Percentiles rank a stretch among this genome's conserved stretches.
Conservation (phyloP, 2,797 vertebrate genomes). For the Columba guinea region DNA sequence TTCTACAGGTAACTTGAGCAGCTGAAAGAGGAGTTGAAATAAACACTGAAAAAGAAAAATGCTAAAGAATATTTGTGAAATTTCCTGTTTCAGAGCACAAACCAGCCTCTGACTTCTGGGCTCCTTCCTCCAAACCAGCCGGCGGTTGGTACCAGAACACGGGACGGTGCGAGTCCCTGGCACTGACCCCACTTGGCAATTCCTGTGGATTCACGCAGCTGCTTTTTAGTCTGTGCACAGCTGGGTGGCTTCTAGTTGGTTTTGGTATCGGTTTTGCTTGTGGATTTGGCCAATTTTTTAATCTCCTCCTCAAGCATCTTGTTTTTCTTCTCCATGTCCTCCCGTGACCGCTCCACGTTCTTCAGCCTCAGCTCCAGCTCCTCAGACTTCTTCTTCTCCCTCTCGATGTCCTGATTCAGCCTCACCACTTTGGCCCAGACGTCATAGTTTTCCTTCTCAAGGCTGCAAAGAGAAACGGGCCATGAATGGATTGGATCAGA, state of each 20-base stretch:
- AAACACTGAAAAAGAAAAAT: background rate
- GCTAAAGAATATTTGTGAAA: background rate
- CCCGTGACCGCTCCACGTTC: constrained; percentile 73
- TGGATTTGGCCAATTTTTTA: constrained; percentile 73
- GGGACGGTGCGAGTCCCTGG: background rate
- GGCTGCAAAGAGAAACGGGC: constrained; percentile 71
- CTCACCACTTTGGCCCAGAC: constrained; percentile 83
- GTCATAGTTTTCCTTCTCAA: constrained; percentile 87
- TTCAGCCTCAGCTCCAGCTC: constrained; percentile 83
- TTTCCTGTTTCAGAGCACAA: background rate
- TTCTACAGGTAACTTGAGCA: constrained; percentile 1
- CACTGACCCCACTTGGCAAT: background rate
- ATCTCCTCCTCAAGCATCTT: constrained; percentile 83
- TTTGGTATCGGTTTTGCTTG: constrained; percentile 3
- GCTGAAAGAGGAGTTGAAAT: background rate
- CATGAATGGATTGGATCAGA: background rate
- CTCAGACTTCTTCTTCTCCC: constrained; percentile 76
- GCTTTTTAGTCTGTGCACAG: background rate
- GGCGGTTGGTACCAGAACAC: background rate
- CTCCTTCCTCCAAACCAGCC: background rate
- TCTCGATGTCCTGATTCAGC: constrained; percentile 83
- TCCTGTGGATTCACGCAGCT: background rate
- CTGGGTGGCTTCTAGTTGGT: background rate
- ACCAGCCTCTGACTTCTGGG: background rate
- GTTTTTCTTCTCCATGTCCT: constrained; percentile 83